phyloP scores from a whole-genome alignment of 1,140 invertebrate species.

The Zaprionus kolodkinae region DNA sequence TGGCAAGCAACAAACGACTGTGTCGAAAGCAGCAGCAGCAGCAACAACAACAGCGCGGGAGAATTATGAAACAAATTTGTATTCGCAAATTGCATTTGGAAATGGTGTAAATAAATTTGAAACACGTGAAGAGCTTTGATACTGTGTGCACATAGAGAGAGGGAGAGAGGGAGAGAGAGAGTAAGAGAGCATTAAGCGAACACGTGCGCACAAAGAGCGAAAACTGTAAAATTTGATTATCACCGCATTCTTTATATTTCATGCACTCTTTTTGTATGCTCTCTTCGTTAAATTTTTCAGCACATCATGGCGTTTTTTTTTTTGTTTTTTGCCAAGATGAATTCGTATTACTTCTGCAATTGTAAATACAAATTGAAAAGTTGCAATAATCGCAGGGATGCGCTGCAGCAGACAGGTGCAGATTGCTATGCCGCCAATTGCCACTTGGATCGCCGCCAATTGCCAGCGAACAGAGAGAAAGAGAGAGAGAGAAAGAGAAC shows the following conservation, averaged over 20 bases:
- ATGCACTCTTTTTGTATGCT: neutral
- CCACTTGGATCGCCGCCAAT: constrained; percentile 29
- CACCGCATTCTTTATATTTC: neutral
- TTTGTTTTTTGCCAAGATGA: neutral
- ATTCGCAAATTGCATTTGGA: constrained; percentile 39
- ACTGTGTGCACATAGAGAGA: neutral
- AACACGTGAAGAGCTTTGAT: constrained; percentile 1
- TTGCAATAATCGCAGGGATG: constrained; percentile 45
- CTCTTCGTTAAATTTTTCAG: neutral
- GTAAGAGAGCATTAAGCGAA: neutral
- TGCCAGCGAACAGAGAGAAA: constrained; percentile 23
- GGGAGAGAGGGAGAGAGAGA: neutral
- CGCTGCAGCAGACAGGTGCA: constrained; percentile 41
- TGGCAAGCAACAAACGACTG: constrained; percentile 40
- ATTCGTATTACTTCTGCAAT: neutral
- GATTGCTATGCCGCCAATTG: constrained; percentile 23
- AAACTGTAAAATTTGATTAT: neutral
- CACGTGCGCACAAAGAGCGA: neutral
- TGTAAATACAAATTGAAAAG: constrained; percentile 55
- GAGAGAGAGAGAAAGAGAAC: constrained; percentile 14
- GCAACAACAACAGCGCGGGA: neutral
- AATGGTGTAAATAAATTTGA: constrained; percentile 10
- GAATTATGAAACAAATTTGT: constrained; percentile 20
- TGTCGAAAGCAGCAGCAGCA: constrained; percentile 16
- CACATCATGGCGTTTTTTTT: neutral